Evolutionary conservation across 2,888 invertebrate species (phyloP).

Genomic region (Agonopterix arenella): DNA sequence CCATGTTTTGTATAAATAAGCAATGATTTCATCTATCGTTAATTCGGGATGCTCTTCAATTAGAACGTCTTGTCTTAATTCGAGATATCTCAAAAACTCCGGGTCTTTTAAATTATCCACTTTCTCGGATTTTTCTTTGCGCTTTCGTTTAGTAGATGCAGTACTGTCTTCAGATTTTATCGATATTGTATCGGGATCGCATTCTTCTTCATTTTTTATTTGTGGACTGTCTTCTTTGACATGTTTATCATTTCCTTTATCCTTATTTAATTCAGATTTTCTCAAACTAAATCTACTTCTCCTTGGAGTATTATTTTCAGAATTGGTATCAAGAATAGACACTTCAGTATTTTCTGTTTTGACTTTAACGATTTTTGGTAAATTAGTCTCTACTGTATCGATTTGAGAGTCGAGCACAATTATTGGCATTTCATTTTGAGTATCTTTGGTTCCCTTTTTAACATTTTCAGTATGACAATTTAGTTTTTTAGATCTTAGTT

Average conservation of each 20-base stretch:
- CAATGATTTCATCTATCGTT: conserved; percentile 51
- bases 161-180: conserved; percentile 33
- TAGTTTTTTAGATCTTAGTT: too few species aligned
- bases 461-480: too few species aligned
- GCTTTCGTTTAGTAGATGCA: conserved; percentile 20
- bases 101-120: conserved; percentile 31
- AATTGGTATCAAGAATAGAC: too few species aligned
- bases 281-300: too few species aligned
- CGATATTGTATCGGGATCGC: conserved; percentile 20
- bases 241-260: neutral
- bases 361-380: too few species aligned
- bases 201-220: conserved; percentile 11
- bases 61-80: conserved; percentile 58
- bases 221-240: conserved; percentile 3
- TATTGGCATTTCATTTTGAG: too few species aligned
- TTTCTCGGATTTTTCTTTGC: conserved; percentile 16
- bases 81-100: conserved; percentile 66
- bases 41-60: conserved; percentile 69
- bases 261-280: neutral
- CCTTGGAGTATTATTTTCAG: too few species aligned
- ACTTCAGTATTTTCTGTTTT: too few species aligned
- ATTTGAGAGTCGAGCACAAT: too few species aligned
- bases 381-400: too few species aligned
- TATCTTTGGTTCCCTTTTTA: too few species aligned
- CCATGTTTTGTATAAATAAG: conserved; percentile 70